Evolutionary conservation across 2,113 vertebrate genomes (phyloP), one percentile per base, ranked within the genome.

Genomic region (Origma solitaria): DNA sequence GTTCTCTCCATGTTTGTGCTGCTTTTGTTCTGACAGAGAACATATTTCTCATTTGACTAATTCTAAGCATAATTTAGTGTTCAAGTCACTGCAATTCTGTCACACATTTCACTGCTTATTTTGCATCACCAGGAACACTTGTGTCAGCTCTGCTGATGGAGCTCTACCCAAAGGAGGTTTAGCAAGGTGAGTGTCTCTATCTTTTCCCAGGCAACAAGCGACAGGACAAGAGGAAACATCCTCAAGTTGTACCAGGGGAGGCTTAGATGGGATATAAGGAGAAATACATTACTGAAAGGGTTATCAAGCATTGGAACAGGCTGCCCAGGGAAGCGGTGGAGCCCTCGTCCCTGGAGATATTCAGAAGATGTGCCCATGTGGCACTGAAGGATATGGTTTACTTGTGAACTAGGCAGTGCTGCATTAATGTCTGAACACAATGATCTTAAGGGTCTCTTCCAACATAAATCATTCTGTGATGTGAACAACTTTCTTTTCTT

Each of bases 321-420:
- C 6, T 60, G 58, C 25, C 13, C 49, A 84, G 77, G n/a, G 47
- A 79, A 68, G 38, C 8, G 12, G 18, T 18, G 19, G 45, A 53
- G 27, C 35, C 24, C 40, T 25, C 2, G 1, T 24, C n/a, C 44
- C n/a, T 64, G 38, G 20, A 64, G 33, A 44, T 20, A 51, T 35
- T 86, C 31, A 79, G 42, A 58, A 49, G 47, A 76, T 0, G 0
- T 13, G 42, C n/a, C 24, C 9, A 22, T 2, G 5, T 5, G 13
- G 33, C 10, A 18, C 44, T 68, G 58, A 58, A 49, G 51, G 23
- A 56, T 24, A 44, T 2, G 15, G 51, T 62, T 80, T 33, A 80
- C 33, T 33, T 28, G 50, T 61, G 10, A 58, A 42, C 42, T 65
- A 66, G 45, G 40, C 4, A 73, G 45, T 6, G 13, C 31, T 66